phyloP scores from a whole-genome alignment of 2,113 vertebrate genomes.

The Desmodus rotundus region DNA sequence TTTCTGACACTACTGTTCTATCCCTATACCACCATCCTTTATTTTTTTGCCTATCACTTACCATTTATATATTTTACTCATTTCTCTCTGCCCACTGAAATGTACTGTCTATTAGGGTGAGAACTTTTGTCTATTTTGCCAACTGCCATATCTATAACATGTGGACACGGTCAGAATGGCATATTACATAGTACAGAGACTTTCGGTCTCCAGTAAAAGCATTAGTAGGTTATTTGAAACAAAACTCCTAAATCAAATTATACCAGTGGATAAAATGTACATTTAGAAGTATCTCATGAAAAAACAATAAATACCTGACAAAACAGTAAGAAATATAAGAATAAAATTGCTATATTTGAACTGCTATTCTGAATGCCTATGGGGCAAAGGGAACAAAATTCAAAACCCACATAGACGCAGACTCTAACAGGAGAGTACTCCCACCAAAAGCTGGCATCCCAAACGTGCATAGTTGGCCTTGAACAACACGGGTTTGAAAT shows the following conservation, averaged over 20 bases:
- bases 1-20: not conserved
- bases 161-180: not conserved
- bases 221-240: not conserved
- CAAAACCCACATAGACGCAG: not conserved
- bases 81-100: not conserved
- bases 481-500: not conserved
- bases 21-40: not conserved
- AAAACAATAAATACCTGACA: constrained; percentile 13
- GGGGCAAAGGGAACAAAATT: constrained; percentile 18
- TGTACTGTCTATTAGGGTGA: not conserved
- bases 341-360: not conserved
- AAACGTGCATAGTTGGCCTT: not conserved
- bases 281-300: not conserved
- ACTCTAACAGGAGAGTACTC: not conserved
- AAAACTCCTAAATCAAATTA: constrained; percentile 12
- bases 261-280: not conserved
- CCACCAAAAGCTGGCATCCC: not conserved
- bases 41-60: not conserved
- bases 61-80: not conserved
- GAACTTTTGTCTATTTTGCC: not conserved
- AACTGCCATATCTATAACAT: not conserved
- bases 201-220: not conserved
- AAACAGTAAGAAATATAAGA: constrained; percentile 6
- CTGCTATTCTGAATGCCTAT: not conserved
- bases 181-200: not conserved